Percentiles rank a stretch among this genome's conserved stretches.
Evolutionary conservation across 1,140 invertebrate genomes (phyloP).

Genomic region (Listronotus oregonensis): DNA sequence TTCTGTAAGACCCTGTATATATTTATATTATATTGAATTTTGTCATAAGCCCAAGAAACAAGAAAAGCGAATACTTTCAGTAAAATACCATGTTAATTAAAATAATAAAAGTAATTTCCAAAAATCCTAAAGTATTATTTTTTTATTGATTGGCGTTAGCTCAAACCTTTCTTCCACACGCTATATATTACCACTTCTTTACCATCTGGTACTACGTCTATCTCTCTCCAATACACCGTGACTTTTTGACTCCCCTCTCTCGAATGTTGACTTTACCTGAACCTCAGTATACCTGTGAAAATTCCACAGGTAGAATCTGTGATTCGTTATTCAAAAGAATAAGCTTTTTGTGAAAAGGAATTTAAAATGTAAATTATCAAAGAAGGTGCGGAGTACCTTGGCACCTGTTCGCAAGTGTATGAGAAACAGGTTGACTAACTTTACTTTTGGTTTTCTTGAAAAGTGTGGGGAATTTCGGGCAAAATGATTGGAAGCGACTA

Average conservation of each 20-base stretch:
- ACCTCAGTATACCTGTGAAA: slow-evolving; percentile 22
- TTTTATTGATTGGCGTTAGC: neutral
- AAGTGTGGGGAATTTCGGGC: too few relatives aligned
- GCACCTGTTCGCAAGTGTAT: too few relatives aligned
- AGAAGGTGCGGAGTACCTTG: neutral
- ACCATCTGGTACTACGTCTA: slow-evolving; percentile 18
- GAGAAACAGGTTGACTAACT: too few relatives aligned
- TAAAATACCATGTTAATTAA: too few relatives aligned
- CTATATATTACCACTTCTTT: neutral
- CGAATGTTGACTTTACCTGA: slow-evolving; percentile 16
- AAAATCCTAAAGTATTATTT: too few relatives aligned
- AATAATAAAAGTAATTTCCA: too few relatives aligned
- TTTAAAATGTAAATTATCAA: slow-evolving; percentile 20
- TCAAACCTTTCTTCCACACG: slow-evolving; percentile 22
- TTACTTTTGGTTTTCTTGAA: too few relatives aligned
- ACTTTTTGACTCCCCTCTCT: slow-evolving; percentile 23
- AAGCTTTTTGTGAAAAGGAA: slow-evolving; percentile 8
- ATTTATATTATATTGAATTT: too few relatives aligned
- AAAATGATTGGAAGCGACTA: slow-evolving; percentile 78
- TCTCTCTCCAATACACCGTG: slow-evolving; percentile 20
- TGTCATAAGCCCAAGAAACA: too few relatives aligned
- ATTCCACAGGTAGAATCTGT: slow-evolving; percentile 21
- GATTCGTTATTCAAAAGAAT: neutral
- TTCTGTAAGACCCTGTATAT: too few relatives aligned
- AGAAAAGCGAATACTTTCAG: too few relatives aligned